Percentiles rank a stretch among this genome's conserved stretches.
Conservation (phyloP, 2,797 vertebrate genomes). For the Hyperoplus immaculatus region DNA sequence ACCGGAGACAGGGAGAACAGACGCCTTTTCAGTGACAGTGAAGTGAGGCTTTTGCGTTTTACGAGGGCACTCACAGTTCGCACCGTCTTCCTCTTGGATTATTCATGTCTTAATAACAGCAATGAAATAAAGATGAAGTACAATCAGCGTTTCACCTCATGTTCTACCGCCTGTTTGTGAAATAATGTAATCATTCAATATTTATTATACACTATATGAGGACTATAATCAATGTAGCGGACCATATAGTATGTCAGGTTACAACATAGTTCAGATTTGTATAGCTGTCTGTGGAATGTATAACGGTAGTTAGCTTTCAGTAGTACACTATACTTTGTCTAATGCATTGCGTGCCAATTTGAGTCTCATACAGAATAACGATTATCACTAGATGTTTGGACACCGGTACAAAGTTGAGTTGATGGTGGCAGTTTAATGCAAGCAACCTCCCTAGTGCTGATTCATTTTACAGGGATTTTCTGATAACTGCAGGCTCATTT, state of each 20-base stretch:
- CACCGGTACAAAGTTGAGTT: too few relatives aligned
- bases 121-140: constrained; percentile 61
- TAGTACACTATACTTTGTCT: too few relatives aligned
- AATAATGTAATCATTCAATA: constrained; percentile 34
- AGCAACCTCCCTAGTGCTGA: too few relatives aligned
- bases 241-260: background rate
- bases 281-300: background rate
- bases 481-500: too few relatives aligned
- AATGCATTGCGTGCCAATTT: too few relatives aligned
- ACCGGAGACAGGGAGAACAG: constrained; percentile 20
- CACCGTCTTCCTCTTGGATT: constrained; percentile 43
- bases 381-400: too few relatives aligned
- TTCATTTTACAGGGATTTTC: too few relatives aligned
- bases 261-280: background rate
- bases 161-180: constrained; percentile 5
- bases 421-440: too few relatives aligned
- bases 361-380: too few relatives aligned
- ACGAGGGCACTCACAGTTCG: constrained; percentile 11
- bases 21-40: constrained; percentile 9
- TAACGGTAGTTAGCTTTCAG: too few relatives aligned
- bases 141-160: constrained; percentile 22
- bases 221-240: background rate
- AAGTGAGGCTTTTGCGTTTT: background rate
- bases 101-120: constrained; percentile 58
- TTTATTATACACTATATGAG: constrained; percentile 7